Conservation (phyloP, 2,113 vertebrate genomes). For the Daubentonia madagascariensis region DNA sequence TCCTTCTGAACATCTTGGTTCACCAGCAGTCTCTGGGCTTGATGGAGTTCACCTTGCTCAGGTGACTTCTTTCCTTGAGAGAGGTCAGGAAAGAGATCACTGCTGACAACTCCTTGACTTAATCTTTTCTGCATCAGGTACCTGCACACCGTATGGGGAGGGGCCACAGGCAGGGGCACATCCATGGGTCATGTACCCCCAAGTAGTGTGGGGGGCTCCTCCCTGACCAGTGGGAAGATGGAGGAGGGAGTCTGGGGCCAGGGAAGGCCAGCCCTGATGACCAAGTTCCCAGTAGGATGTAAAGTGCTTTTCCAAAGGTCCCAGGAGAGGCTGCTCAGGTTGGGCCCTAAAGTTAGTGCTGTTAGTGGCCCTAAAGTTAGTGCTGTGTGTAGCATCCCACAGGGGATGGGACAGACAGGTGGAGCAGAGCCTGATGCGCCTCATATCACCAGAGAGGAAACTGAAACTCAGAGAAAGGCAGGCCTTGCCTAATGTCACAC, state of each 20-base stretch:
- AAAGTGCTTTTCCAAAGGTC: neutral
- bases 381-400: rapidly evolving
- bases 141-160: neutral
- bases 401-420: neutral
- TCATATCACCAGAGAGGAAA: neutral
- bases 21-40: neutral
- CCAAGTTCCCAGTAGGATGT: neutral
- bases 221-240: neutral
- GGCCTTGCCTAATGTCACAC: neutral
- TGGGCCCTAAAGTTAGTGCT: no score
- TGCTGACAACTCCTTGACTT: neutral
- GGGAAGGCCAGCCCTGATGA: neutral
- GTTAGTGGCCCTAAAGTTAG: no score
- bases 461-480: neutral
- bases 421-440: neutral
- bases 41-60: neutral
- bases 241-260: no score
- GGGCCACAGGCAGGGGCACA: neutral
- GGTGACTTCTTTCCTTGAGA: neutral
- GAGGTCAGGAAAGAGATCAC: neutral
- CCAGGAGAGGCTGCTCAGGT: neutral
- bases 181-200: neutral
- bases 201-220: neutral
- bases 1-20: neutral
- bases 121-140: neutral